Evolutionary conservation across 1,140 invertebrate genomes (phyloP), one percentile per base, ranked within the genome.

Genomic region (Drosophila azteca): DNA sequence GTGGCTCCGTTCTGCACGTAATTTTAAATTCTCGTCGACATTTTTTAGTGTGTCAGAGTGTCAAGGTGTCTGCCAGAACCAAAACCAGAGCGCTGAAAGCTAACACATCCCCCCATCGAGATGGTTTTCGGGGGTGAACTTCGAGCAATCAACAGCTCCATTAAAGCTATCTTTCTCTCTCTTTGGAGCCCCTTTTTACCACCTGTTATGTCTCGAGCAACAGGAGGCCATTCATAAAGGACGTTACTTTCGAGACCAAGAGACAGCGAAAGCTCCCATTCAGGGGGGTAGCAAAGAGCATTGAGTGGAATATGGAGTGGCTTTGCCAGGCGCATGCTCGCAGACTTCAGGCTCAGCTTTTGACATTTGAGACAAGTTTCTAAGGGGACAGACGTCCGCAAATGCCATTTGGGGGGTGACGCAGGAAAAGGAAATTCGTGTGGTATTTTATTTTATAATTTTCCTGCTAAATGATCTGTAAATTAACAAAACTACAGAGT

Each of bases 211-310:
- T 59, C 48, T 70, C 67, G 69, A 83, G 83, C 83, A 87, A 87
- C 83, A 87, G 83, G 82, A 87, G 80, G 83, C 83, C 83, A 87
- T 87, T 87, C 83, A 87, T 87, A 79, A 83, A 65, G 63, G 24
- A 70, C 54, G 15, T 49, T 63, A 77, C 48, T 54, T 55, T 41
- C 24, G 54, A 74, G 52, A 20, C 52, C 62, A 62, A 64, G 58
- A 67, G 80, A 57, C 11, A 20, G 68, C 48, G n/a, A 52, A 26
- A 43, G 41, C 58, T 61, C 3, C 22, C 17, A n/a, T 6, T 2
- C 8, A 49, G 45, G 50, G 45, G 50, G n/a, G 15, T 31, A 24
- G 29, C 45, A 9, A 17, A 31, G 63, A 69, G 15, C 35, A 49
- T 11, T 61, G 17, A 51, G 64, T 54, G 46, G n/a, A 5, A 11